These are phyloP conservation scores for Caenorhabditis sp. DNA, from an alignment of 2,888 invertebrate genomes.

Conservation along the genomic window DNA sequence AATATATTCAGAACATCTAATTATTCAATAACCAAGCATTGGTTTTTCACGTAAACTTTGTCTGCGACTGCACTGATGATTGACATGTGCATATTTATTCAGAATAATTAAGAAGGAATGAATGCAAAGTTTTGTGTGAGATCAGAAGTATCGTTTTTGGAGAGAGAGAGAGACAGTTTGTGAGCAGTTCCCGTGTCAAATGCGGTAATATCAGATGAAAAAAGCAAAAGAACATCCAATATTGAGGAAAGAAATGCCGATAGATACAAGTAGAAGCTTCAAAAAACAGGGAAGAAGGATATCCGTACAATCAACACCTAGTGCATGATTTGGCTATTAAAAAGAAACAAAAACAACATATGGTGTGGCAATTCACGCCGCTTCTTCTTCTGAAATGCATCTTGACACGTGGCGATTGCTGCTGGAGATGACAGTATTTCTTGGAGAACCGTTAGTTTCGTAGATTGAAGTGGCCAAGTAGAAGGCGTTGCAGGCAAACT, in stretches of 20 bases:
- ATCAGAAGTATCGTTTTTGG: not conserved
- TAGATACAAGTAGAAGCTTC: constrained; percentile 34
- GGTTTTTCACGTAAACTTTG: not conserved
- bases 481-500: constrained; percentile 81
- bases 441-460: constrained; percentile 74
- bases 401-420: constrained; percentile 68
- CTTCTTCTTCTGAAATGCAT: constrained; percentile 67
- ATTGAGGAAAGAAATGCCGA: constrained; percentile 30
- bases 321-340: constrained; percentile 1
- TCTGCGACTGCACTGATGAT: not conserved
- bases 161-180: too few species aligned
- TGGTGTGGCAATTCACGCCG: not conserved
- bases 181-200: constrained; percentile 22
- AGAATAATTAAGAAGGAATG: constrained; percentile 1
- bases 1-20: constrained; percentile 33
- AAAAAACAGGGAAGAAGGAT: not conserved
- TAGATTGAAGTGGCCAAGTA: constrained; percentile 82
- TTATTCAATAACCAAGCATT: constrained; percentile 16
- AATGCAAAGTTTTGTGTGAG: not conserved
- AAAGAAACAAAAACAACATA: not conserved
- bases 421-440: constrained; percentile 67
- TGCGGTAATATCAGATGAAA: constrained; percentile 29
- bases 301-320: constrained; percentile 45
- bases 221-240: constrained; percentile 1
- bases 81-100: constrained; percentile 10